A percentile compares a stretch with the other conserved stretches of the same genome.
Evolutionary conservation across 2,888 invertebrate genomes (phyloP).

Genomic region (Cantharis lateralis): DNA sequence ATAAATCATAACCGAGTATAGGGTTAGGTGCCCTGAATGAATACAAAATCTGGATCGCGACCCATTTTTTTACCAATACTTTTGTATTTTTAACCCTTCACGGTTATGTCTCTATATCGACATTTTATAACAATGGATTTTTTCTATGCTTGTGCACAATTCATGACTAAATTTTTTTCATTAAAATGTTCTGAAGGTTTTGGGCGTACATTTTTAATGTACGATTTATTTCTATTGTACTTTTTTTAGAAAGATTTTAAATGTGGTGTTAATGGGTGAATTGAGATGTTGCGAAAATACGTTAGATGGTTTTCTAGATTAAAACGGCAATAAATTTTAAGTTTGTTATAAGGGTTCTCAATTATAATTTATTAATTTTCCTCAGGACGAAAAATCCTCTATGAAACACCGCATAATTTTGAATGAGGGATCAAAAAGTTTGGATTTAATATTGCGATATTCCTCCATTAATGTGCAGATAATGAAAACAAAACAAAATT

Average conservation of each 20-base stretch:
- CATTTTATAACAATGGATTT: conserved; percentile 45
- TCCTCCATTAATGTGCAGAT: no score
- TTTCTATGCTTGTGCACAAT: conserved; percentile 40
- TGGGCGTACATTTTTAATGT: conserved; percentile 54
- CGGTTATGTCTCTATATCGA: conserved; percentile 44
- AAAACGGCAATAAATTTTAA: neutral
- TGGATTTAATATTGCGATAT: no score
- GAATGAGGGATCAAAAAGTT: no score
- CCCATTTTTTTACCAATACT: conserved; percentile 35
- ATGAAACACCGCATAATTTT: no score
- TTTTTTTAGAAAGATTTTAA: conserved; percentile 42
- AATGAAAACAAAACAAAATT: no score
- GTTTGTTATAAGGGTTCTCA: neutral
- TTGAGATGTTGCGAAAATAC: conserved; percentile 46
- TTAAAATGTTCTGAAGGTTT: conserved; percentile 37
- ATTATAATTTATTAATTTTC: neutral
- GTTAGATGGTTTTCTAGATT: conserved; percentile 8
- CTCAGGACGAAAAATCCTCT: no score
- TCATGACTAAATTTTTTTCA: conserved; percentile 30
- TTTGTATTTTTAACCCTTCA: conserved; percentile 39
- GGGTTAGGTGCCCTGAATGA: conserved; percentile 52
- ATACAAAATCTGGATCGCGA: conserved; percentile 52
- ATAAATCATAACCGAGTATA: conserved; percentile 49
- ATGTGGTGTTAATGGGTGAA: conserved; percentile 54
- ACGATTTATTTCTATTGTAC: conserved; percentile 49